Evolutionary conservation across 2,113 vertebrate species (phyloP), one percentile per base, ranked within the genome.

Genomic region (Psammodynastes pulverulentus): DNA sequence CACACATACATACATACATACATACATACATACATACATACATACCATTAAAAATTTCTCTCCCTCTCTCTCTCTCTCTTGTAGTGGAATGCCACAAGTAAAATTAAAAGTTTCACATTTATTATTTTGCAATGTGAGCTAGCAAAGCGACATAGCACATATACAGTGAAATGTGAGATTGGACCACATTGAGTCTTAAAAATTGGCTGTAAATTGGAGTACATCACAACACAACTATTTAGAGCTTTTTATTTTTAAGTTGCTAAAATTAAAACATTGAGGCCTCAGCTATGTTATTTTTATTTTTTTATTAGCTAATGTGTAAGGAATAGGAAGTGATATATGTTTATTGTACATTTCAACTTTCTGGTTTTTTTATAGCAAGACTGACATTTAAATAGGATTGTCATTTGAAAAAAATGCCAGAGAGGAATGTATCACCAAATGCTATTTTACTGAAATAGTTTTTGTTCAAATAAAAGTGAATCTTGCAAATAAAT

Each of bases 331-430:
- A 79, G 29, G 51, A 19, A 86, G 21, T 56, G 15, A 94, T 87
- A 91, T 96, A 46, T 51, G 93, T 94, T 93, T 96, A 93, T 87
- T 95, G 92, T 95, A 93, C 86, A 43, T 91, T 92, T 26, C 88
- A 92, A 94, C 95, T 92, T 88, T 56, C 94, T 90, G 94, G 56
- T 93, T 95, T 96, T 94, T 94, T 92, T 92, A 34, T 90, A 89
- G 95, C 67, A 91, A 94, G 94, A 96, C 92, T 95, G 89, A 91
- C 93, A 88, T 94, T 96, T 92, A 84, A 91, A 89, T 87, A 52
- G 84, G 94, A 88, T 91, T 94, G 92, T 53, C 84, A 88, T 79
- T 94, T 21, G 91, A 48, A 96, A 94, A 94, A 96, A 94, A 93
- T 48, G 89, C 94, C 48, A 72, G 84, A 90, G 92, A 92, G 94